These are phyloP conservation scores for Saimiri boliviensis DNA, from an alignment of 2,113 vertebrate genomes.

Conservation along the genomic window DNA sequence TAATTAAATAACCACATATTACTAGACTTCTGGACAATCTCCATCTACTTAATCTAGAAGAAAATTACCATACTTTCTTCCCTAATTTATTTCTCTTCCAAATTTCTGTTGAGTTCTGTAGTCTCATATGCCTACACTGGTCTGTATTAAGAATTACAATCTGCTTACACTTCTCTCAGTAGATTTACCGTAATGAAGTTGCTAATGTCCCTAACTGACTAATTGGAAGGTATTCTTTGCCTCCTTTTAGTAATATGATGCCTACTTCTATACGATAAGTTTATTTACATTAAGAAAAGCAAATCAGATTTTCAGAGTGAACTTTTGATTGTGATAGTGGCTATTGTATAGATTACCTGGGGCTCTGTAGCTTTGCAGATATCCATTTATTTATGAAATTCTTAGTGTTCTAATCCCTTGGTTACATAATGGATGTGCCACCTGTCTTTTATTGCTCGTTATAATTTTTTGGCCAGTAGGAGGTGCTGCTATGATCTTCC, in stretches of 20 bases:
- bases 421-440: too few relatives aligned
- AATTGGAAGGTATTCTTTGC: constrained; percentile 37
- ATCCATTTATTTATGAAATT: neutral
- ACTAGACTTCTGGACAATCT: constrained; percentile 2
- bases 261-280: constrained; percentile 6
- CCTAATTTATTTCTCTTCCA: constrained; percentile 57
- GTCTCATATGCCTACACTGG: neutral
- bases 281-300: constrained; percentile 26
- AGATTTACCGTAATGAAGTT: constrained; percentile 39
- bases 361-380: neutral
- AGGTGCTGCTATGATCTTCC: neutral
- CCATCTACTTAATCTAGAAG: constrained; percentile 53
- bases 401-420: neutral
- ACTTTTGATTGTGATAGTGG: neutral
- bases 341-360: neutral
- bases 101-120: constrained; percentile 29
- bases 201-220: constrained; percentile 32
- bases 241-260: constrained; percentile 19
- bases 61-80: constrained; percentile 49
- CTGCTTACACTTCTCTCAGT: constrained; percentile 22
- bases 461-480: neutral
- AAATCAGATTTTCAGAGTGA: constrained; percentile 1
- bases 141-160: constrained; percentile 40
- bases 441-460: neutral
- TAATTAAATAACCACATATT: constrained; percentile 58